Evolutionary conservation across 2,888 invertebrate species (phyloP).

Genomic region (Incurvaria masculella): DNA sequence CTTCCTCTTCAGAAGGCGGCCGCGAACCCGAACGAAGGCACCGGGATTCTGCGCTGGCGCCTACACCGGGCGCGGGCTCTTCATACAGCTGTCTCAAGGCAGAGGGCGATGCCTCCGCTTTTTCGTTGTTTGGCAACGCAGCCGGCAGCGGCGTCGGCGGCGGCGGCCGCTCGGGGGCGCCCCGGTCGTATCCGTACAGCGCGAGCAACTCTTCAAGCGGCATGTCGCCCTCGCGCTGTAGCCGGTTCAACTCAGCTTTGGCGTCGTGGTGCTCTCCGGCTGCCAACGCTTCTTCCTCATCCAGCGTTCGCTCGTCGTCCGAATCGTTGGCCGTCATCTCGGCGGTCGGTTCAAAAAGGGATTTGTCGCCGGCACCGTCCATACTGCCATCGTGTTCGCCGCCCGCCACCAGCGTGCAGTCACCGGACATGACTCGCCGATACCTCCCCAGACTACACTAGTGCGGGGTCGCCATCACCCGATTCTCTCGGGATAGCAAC

Average conservation of each 20-base stretch:
- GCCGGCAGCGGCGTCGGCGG: conserved; percentile 25
- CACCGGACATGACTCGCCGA: conserved; percentile 50
- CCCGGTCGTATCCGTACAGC: conserved; percentile 74
- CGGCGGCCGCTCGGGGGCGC: conserved; percentile 26
- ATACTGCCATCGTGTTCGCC: conserved; percentile 54
- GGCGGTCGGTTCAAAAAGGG: conserved; percentile 86
- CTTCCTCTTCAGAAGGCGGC: conserved; percentile 78
- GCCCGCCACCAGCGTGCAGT: conserved; percentile 48
- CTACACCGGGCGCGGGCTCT: conserved; percentile 23
- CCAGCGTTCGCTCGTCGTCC: conserved; percentile 94
- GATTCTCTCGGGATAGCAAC: no score
- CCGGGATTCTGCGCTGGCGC: conserved; percentile 40
- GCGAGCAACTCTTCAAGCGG: conserved; percentile 90
- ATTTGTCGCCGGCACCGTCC: conserved; percentile 54
- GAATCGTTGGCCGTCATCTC: conserved; percentile 98
- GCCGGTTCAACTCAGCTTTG: conserved; percentile 81
- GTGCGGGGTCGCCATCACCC: no score
- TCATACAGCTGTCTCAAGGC: conserved; percentile 45
- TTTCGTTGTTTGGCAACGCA: conserved; percentile 21
- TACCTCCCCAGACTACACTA: no score
- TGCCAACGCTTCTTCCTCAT: conserved; percentile 95
- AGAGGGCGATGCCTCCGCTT: conserved; percentile 44
- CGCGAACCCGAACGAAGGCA: conserved; percentile 62
- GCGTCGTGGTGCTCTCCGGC: conserved; percentile 82
- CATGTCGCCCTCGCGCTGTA: conserved; percentile 95